These are phyloP conservation scores for Apolygus lucorum DNA, from an alignment of 1,140 invertebrate species.

Conservation along the genomic window DNA sequence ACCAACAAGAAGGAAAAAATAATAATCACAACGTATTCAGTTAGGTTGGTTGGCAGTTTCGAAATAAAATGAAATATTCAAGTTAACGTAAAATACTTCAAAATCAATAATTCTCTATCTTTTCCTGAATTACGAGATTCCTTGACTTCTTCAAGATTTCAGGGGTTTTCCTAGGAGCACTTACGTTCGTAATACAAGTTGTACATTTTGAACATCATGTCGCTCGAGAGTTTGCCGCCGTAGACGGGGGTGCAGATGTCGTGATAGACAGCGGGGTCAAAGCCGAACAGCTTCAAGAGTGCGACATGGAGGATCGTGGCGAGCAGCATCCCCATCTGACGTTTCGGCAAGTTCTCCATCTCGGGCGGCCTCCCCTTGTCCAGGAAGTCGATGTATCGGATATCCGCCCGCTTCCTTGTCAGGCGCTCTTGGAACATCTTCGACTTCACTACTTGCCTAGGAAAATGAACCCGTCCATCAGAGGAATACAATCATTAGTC, in stretches of 20 bases:
- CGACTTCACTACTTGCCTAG: background rate
- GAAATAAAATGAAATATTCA: too few species aligned
- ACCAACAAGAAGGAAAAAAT: too few species aligned
- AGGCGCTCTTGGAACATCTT: background rate
- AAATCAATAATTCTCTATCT: too few species aligned
- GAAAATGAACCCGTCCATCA: too few species aligned
- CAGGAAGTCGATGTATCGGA: background rate
- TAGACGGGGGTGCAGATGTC: background rate
- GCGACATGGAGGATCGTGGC: background rate
- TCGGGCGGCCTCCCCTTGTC: background rate
- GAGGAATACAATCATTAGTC: background rate
- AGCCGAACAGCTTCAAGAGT: background rate
- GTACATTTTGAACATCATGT: background rate
- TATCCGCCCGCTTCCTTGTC: background rate
- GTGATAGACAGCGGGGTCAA: background rate
- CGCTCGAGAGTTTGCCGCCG: background rate
- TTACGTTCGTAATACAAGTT: background rate
- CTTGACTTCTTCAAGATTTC: too few species aligned
- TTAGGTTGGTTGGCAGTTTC: too few species aligned
- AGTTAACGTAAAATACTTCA: too few species aligned
- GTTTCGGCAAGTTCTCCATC: background rate
- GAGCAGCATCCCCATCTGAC: background rate
- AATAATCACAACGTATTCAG: too few species aligned
- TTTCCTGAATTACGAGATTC: too few species aligned
- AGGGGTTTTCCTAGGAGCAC: too few species aligned